Percentiles rank a stretch among this genome's conserved stretches.
These are phyloP conservation scores for Catostomus latipinnis DNA, from an alignment of 2,797 vertebrate genomes.

Conservation along the genomic window DNA sequence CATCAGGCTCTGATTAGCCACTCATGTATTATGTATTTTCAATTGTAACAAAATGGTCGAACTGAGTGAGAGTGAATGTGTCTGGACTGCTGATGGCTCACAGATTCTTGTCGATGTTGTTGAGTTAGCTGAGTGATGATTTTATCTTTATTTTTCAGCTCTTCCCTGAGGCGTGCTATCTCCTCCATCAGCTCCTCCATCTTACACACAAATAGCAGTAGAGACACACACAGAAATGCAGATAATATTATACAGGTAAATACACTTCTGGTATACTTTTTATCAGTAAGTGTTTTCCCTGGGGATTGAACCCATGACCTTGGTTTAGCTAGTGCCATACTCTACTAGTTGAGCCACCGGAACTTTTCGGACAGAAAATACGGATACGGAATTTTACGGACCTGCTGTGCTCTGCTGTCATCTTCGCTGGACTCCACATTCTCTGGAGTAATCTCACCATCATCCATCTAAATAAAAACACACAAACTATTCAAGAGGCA, in stretches of 20 bases:
- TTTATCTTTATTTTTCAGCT: constrained; percentile 90
- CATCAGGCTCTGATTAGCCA: constrained; percentile 29
- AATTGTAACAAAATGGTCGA: constrained; percentile 36
- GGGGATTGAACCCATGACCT: no score
- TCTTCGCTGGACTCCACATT: constrained; percentile 80
- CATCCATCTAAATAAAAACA: constrained; percentile 72
- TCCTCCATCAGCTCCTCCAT: constrained; percentile 88
- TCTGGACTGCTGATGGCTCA: constrained; percentile 70
- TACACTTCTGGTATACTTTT: no score
- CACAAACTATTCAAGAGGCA: constrained; percentile 16
- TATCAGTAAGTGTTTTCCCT: no score
- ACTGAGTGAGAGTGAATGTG: constrained; percentile 14
- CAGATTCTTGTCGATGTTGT: constrained; percentile 71
- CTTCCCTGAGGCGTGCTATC: constrained; percentile 87
- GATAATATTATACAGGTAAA: no score
- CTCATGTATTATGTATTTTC: constrained; percentile 42
- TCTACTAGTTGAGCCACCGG: no score
- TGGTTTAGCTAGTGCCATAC: no score
- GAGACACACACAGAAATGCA: constrained; percentile 35
- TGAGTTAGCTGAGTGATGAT: constrained; percentile 87
- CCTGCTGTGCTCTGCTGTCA: constrained; percentile 69
- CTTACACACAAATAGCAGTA: constrained; percentile 67
- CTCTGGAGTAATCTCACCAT: constrained; percentile 74
- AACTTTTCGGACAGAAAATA: no score
- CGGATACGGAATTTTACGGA: constrained; percentile 43